Base-by-base conservation (phyloP, 2,888 invertebrate species). In the Heliconius charithonia region DNA sequence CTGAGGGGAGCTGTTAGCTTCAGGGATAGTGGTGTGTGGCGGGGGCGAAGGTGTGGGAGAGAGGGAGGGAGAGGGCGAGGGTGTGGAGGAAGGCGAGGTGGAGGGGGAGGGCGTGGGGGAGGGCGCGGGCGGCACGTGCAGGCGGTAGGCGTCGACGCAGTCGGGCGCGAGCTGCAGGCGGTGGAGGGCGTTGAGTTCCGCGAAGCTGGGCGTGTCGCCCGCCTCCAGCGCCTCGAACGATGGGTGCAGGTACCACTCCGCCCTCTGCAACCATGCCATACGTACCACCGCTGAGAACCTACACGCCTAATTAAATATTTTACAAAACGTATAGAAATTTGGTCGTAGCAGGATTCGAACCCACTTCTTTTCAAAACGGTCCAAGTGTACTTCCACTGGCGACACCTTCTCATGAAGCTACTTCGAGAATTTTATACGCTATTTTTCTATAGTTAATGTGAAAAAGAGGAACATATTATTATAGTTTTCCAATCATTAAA, bases 161-260 rank as follows among this genome's bases (percentile, higher is more conserved):
- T 93, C 92, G 82, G 92, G 92, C 86, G 85, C 84, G 90, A 94
- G 90, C 87, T 93, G 93, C 90, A 90, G 89, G 85, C 90, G 90
- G 86, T 92, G 89, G 89, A 90, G 91, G 84, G 85, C 87, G 86
- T 86, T 82, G 80, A 94, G 89, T 85, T 94, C 94, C 81, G 86
- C 90, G 89, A 85, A 91, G 89, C 88, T 91, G 88, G 91, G 94
- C 87, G 94, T 90, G 84, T 82, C 90, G 83, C 94, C 95, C 84
- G 75, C 81, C 92, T 96, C 96, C 81, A 96, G 90, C 90, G 95
- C 95, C 81, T 86, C 87, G 91, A 95, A 96, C 83, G 90, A 89
- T 86, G 96, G 96, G 87, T 88, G 93, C 87, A 95, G 92, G 91
- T 95, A 93, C 83, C 91, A 84, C 87, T 91, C 92, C 86, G 86